Conservation (phyloP, 2,888 invertebrate genomes). For the Drosophila neotestacea region DNA sequence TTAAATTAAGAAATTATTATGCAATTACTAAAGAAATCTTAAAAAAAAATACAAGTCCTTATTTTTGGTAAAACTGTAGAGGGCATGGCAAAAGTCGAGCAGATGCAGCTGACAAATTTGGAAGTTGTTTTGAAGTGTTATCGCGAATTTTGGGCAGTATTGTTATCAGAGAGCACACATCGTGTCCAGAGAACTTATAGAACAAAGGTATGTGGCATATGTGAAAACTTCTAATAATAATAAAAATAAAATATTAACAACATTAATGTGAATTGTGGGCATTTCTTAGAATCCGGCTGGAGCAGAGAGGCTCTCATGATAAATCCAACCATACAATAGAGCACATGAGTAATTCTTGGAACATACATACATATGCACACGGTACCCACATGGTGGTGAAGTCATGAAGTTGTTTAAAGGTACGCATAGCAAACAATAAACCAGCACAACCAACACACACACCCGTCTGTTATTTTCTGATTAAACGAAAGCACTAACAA, state of each 20-base stretch:
- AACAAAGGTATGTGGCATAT: conserved; percentile 9
- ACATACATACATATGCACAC: conserved; percentile 67
- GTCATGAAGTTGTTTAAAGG: conserved; percentile 67
- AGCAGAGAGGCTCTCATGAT: conserved; percentile 66
- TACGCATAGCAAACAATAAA: conserved; percentile 36
- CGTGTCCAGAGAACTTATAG: neutral
- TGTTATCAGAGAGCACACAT: conserved; percentile 27
- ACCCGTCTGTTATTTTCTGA: conserved; percentile 60
- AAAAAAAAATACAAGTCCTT: too few relatives aligned
- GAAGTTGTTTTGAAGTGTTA: conserved; percentile 20
- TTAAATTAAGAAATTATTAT: neutral
- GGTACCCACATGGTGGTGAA: conserved; percentile 66
- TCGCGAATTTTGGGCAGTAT: conserved; percentile 17
- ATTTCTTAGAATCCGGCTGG: conserved; percentile 59
- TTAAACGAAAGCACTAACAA: conserved; percentile 75
- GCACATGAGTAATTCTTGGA: conserved; percentile 61
- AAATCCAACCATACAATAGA: conserved; percentile 51
- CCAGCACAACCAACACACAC: conserved; percentile 5
- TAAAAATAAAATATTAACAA: conserved; percentile 59
- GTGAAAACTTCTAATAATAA: conserved; percentile 10
- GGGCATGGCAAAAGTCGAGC: conserved; percentile 1
- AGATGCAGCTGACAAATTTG: neutral
- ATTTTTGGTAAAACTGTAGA: neutral
- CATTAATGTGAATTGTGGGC: conserved; percentile 61
- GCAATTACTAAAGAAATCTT: too few relatives aligned